Conservation (phyloP, 2,797 vertebrate genomes). For the Morelia viridis region DNA sequence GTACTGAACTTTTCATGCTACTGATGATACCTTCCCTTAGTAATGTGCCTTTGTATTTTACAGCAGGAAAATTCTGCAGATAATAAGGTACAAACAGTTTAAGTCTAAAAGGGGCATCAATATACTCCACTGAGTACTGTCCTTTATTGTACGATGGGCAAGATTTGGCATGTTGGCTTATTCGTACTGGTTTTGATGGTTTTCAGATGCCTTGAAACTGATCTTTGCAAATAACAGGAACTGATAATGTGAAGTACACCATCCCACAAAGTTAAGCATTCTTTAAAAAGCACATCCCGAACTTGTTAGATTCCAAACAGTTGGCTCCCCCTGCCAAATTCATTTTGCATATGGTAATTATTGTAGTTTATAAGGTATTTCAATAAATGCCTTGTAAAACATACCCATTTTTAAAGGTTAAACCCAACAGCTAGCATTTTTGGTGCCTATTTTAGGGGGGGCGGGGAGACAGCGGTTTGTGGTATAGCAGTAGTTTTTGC, state of each 20-base stretch:
- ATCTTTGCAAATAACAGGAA: neutral
- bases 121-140: neutral
- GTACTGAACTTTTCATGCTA: constrained; percentile 33
- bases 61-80: neutral
- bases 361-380: fast-evolving
- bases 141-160: neutral
- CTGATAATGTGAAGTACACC: neutral
- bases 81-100: neutral
- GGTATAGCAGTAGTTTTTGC: neutral
- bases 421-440: constrained; percentile 17
- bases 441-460: constrained; percentile 20
- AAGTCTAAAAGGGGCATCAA: neutral
- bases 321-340: fast-evolving
- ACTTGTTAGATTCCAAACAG: neutral
- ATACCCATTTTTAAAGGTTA: neutral
- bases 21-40: neutral
- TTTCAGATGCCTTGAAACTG: neutral
- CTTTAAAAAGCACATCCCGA: neutral
- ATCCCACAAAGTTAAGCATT: constrained; percentile 10
- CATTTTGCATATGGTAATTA: neutral
- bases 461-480: neutral
- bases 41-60: constrained; percentile 16
- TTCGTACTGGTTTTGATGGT: neutral
- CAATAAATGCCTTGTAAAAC: neutral
- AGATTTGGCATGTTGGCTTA: neutral